A percentile compares a stretch with the other conserved stretches of the same genome.
phyloP scores from a whole-genome alignment of 2,113 vertebrate genomes.

The Coturnix japonica region DNA sequence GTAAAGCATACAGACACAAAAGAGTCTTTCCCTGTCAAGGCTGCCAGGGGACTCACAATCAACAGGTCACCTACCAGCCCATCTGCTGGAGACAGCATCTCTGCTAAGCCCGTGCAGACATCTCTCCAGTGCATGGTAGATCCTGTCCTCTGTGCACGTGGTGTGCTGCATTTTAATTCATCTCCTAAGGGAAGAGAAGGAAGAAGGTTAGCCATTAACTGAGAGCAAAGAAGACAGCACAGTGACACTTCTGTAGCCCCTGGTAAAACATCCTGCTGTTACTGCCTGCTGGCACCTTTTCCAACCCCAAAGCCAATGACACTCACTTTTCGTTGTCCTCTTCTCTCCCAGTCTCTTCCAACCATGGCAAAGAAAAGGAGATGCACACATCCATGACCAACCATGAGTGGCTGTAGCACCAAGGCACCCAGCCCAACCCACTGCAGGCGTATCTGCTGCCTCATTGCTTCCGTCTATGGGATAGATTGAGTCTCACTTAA shows the following conservation, averaged over 20 bases:
- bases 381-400: rapidly evolving
- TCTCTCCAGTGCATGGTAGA: constrained; percentile 93
- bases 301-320: background rate
- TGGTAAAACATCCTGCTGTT: background rate
- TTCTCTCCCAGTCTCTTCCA: background rate
- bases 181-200: constrained; percentile 71
- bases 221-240: background rate
- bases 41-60: rapidly evolving
- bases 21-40: background rate
- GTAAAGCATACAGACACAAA: background rate
- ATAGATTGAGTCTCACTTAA: background rate
- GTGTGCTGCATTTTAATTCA: constrained; percentile 96
- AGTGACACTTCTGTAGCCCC: background rate
- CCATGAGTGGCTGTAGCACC: background rate
- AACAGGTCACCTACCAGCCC: constrained; percentile 85
- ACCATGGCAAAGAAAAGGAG: background rate
- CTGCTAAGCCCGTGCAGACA: constrained; percentile 90
- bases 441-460: background rate
- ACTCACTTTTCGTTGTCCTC: too few species aligned
- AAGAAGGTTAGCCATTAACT: background rate
- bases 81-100: constrained; percentile 80
- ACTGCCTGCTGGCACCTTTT: background rate
- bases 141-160: constrained; percentile 97
- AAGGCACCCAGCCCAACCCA: background rate
- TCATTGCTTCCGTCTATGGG: background rate